Conservation (phyloP, 1,140 invertebrate genomes). For the Drosophila dunni region DNA sequence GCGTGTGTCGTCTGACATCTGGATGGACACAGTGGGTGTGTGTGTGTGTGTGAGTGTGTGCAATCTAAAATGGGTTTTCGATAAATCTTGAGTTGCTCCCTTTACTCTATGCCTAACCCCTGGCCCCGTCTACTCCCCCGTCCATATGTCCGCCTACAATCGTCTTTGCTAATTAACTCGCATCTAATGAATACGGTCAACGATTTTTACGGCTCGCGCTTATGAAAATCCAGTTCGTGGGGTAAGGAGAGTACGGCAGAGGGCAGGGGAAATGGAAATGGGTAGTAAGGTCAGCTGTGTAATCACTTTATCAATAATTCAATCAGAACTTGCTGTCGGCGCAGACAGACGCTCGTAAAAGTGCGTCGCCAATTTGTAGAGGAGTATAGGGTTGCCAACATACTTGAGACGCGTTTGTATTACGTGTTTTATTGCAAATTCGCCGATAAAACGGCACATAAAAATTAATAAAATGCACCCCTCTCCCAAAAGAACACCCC, state of each 20-base stretch:
- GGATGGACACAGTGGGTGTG: slow-evolving; percentile 42
- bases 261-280: too few relatives aligned
- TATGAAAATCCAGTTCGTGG: slow-evolving; percentile 49
- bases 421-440: slow-evolving; percentile 72
- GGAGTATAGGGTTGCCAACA: slow-evolving; percentile 16
- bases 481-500: background rate
- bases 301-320: slow-evolving; percentile 83
- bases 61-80: slow-evolving; percentile 74
- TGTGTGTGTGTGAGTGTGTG: slow-evolving; percentile 20
- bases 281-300: slow-evolving; percentile 34
- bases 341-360: slow-evolving; percentile 63
- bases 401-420: slow-evolving; percentile 48
- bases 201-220: slow-evolving; percentile 69
- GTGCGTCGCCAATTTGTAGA: slow-evolving; percentile 68
- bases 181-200: slow-evolving; percentile 74
- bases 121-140: background rate
- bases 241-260: background rate
- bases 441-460: slow-evolving; percentile 61
- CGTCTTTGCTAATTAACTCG: slow-evolving; percentile 66
- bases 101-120: background rate
- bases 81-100: slow-evolving; percentile 59
- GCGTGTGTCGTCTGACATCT: slow-evolving; percentile 71
- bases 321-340: slow-evolving; percentile 66
- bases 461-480: slow-evolving; percentile 76
- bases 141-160: background rate